A percentile compares a stretch with the other conserved stretches of the same genome.
phyloP scores from a whole-genome alignment of 2,797 vertebrate genomes.

The Ataeniobius toweri region DNA sequence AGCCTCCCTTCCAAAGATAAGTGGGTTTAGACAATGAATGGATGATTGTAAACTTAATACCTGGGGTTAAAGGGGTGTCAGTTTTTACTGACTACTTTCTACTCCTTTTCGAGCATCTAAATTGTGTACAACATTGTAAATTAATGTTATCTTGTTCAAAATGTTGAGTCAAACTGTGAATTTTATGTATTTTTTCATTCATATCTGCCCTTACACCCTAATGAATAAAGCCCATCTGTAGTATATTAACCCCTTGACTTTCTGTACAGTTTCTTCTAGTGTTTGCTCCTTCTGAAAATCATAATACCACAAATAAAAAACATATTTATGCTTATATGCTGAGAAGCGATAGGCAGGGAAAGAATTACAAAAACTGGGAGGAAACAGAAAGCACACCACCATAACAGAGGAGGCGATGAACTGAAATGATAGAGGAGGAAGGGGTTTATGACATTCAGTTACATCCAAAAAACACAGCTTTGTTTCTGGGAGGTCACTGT shows the following conservation, averaged over 20 bases:
- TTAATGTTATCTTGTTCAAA: too few species aligned
- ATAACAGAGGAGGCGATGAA: constrained; percentile 46
- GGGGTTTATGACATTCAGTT: constrained; percentile 57
- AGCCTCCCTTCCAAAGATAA: not conserved
- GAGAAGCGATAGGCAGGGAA: constrained; percentile 27
- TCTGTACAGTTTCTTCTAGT: not conserved
- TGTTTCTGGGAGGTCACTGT: constrained; percentile 64
- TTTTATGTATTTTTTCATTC: too few species aligned
- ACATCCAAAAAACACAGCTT: constrained; percentile 57
- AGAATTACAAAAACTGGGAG: constrained; percentile 16
- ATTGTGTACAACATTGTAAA: not conserved
- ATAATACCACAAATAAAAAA: constrained; percentile 13
- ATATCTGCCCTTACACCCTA: too few species aligned
- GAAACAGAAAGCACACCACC: constrained; percentile 29
- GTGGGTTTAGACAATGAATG: not conserved
- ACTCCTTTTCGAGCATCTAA: not conserved
- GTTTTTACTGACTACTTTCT: not conserved
- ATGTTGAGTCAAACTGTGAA: too few species aligned
- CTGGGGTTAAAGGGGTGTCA: not conserved
- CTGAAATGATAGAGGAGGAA: constrained; percentile 50
- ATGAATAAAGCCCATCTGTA: not conserved
- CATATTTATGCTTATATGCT: constrained; percentile 18
- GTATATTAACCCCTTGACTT: not conserved
- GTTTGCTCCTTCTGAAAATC: not conserved
- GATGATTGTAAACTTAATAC: not conserved